phyloP scores from a whole-genome alignment of 2,888 invertebrate genomes.

The Pyrochroa serraticornis region DNA sequence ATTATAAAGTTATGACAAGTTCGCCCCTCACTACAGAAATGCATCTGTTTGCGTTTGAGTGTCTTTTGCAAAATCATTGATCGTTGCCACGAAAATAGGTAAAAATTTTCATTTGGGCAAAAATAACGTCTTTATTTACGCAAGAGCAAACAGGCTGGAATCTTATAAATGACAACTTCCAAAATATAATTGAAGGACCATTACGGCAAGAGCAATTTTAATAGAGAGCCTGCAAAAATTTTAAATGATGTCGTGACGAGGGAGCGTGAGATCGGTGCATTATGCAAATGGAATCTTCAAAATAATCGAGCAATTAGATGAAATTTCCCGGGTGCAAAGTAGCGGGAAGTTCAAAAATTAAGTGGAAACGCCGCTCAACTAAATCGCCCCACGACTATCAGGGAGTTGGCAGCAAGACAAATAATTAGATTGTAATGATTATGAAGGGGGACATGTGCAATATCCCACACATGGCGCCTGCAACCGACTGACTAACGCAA shows the following conservation, averaged over 20 bases:
- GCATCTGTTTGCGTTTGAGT: no score
- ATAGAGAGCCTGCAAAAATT: constrained; percentile 24
- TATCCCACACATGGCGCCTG: constrained; percentile 36
- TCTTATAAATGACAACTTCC: constrained; percentile 18
- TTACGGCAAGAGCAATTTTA: constrained; percentile 27
- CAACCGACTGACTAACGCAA: constrained; percentile 8
- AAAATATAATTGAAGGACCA: constrained; percentile 32
- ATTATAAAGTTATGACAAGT: no score
- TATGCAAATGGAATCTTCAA: constrained; percentile 41
- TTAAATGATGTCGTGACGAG: constrained; percentile 7
- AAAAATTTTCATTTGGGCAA: background rate
- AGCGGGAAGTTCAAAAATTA: constrained; percentile 19
- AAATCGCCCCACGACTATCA: background rate
- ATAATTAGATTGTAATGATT: constrained; percentile 41
- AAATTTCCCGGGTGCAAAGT: constrained; percentile 19
- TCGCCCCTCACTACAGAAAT: no score
- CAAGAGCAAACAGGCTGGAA: background rate
- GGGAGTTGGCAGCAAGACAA: constrained; percentile 17
- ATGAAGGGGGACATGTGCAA: constrained; percentile 35
- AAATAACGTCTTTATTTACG: no score
- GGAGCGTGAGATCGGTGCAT: constrained; percentile 27
- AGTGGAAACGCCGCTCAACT: constrained; percentile 1
- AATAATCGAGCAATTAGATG: constrained; percentile 38
- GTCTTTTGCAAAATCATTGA: no score
- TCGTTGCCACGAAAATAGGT: no score